A percentile compares a stretch with the other conserved stretches of the same genome.
Conservation (phyloP, 1,140 invertebrate species). For the Cotesia glomerata region DNA sequence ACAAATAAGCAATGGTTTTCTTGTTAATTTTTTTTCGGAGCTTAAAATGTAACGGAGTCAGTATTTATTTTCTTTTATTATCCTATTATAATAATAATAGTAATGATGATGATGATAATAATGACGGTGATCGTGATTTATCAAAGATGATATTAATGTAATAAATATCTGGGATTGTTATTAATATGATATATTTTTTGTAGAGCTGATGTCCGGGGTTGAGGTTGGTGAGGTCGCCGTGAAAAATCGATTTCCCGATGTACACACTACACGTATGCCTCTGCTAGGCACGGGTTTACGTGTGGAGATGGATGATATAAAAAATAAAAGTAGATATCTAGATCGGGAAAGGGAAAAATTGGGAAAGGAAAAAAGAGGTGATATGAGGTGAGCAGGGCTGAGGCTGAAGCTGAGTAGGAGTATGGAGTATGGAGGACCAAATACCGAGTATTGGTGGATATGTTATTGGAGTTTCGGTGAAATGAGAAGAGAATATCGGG, state of each 20-base stretch:
- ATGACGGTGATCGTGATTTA: too few species aligned
- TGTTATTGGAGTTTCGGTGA: not conserved
- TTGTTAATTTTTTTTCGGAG: too few species aligned
- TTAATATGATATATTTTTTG: not conserved
- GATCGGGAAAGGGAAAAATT: not conserved
- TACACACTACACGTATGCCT: slow-evolving; percentile 23
- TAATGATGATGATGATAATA: too few species aligned
- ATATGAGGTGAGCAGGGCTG: not conserved
- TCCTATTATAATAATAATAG: too few species aligned
- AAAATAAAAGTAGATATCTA: too few species aligned
- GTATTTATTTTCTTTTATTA: too few species aligned
- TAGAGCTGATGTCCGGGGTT: not conserved
- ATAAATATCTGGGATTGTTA: too few species aligned
- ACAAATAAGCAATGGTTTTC: not conserved
- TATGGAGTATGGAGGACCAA: not conserved
- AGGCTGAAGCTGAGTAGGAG: not conserved
- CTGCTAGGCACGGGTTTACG: not conserved
- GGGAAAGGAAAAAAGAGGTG: slow-evolving; percentile 5
- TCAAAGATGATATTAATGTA: too few species aligned
- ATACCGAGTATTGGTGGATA: not conserved
- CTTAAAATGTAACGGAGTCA: too few species aligned
- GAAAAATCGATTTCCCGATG: slow-evolving; percentile 31
- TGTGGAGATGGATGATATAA: too few species aligned
- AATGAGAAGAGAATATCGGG: too few species aligned
- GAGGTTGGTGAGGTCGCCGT: slow-evolving; percentile 16